phyloP scores from a whole-genome alignment of 2,797 vertebrate species.

The Poecilia picta region DNA sequence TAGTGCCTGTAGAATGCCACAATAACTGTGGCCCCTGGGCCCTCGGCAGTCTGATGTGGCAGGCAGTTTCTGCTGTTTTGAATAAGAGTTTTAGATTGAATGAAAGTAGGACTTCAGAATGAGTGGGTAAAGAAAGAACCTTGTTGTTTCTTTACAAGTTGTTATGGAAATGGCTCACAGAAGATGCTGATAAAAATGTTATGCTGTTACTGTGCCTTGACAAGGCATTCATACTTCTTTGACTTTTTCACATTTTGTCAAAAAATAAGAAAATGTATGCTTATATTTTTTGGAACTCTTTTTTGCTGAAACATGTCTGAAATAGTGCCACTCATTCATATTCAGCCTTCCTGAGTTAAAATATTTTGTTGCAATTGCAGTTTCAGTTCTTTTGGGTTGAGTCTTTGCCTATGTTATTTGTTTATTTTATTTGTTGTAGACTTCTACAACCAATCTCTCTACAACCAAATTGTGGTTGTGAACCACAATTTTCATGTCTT shows the following conservation, averaged over 20 bases:
- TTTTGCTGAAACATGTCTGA: not conserved
- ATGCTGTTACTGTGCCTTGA: not conserved
- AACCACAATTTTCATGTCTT: not conserved
- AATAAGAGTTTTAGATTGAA: slow-evolving; percentile 68
- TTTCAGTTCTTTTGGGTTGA: not conserved
- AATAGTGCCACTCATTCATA: not conserved
- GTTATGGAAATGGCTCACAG: not conserved
- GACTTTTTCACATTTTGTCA: not conserved
- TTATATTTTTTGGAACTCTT: not conserved
- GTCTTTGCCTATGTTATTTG: not conserved
- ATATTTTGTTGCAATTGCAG: not conserved
- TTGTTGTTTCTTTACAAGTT: slow-evolving; percentile 70
- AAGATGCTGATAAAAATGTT: not conserved
- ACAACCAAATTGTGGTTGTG: not conserved
- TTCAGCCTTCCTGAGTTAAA: too few relatives aligned
- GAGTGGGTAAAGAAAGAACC: slow-evolving; percentile 12
- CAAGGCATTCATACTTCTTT: not conserved
- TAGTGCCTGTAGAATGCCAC: slow-evolving; percentile 92
- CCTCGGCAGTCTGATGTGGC: slow-evolving; percentile 91
- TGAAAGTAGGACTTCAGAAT: slow-evolving; percentile 12
- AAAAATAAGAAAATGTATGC: not conserved
- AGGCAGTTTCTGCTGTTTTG: slow-evolving; percentile 87
- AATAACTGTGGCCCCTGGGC: slow-evolving; percentile 92
- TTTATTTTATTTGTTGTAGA: not conserved
- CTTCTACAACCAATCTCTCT: too few relatives aligned